Conservation (phyloP, 2,797 vertebrate species). For the Lacerta viridis region DNA sequence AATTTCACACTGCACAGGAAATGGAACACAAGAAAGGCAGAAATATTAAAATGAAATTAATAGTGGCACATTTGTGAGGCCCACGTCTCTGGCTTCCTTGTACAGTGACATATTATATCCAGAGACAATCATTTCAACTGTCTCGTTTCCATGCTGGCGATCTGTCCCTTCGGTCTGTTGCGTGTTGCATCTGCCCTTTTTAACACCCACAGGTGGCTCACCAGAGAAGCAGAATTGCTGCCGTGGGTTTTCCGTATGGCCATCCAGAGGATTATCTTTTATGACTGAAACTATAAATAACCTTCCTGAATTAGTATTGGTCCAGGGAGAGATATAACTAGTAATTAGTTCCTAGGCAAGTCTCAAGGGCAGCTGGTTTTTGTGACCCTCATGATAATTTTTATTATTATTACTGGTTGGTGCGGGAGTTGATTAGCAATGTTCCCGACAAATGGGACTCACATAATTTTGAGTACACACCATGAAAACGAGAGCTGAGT, state of each 20-base stretch:
- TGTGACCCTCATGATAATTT: constrained; percentile 6
- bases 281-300: background rate
- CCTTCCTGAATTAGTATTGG: background rate
- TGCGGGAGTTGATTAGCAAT: background rate
- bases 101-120: background rate
- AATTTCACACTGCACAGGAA: constrained; percentile 44
- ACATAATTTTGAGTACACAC: background rate
- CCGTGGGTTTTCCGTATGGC: background rate
- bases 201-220: background rate
- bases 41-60: constrained; percentile 65
- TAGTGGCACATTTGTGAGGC: constrained; percentile 12
- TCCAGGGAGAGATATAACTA: background rate
- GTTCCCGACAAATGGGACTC: background rate
- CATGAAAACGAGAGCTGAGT: background rate
- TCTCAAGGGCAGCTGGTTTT: background rate
- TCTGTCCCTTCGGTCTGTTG: background rate
- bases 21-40: constrained; percentile 39
- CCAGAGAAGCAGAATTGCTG: background rate
- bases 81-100: background rate
- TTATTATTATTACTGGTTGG: background rate
- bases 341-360: background rate
- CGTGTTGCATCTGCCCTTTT: background rate
- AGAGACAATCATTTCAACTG: background rate
- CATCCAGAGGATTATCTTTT: constrained; percentile 12
- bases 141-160: background rate